A percentile compares a stretch with the other conserved stretches of the same genome.
These are phyloP conservation scores for Lates japonicus DNA, from an alignment of 2,797 vertebrate genomes.

Conservation along the genomic window DNA sequence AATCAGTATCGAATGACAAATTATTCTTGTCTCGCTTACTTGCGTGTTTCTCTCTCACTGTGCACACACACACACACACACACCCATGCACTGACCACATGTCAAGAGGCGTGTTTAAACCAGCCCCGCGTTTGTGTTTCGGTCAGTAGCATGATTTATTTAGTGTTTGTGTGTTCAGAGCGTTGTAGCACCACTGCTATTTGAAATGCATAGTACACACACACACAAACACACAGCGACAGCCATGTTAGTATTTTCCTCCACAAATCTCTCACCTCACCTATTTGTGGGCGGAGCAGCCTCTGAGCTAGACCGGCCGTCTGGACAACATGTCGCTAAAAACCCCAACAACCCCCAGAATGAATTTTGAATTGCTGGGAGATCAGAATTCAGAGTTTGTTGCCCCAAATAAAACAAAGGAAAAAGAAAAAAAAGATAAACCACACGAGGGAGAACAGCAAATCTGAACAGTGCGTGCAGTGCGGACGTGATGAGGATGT, in stretches of 20 bases:
- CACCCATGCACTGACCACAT: neutral
- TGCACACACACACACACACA: neutral
- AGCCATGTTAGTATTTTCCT: conserved; percentile 32
- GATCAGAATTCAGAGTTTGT: conserved; percentile 54
- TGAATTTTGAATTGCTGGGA: conserved; percentile 26
- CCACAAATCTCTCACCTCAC: neutral
- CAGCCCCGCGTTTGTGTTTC: neutral
- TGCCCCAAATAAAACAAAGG: neutral
- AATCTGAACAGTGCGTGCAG: conserved; percentile 22
- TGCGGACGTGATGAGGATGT: neutral
- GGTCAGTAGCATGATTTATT: conserved; percentile 49
- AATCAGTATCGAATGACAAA: conserved; percentile 10
- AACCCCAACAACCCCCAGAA: neutral
- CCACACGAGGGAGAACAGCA: neutral
- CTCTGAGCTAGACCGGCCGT: conserved; percentile 22
- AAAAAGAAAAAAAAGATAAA: conserved; percentile 7
- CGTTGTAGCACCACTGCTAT: neutral
- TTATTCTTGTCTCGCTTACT: neutral
- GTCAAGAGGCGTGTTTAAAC: neutral
- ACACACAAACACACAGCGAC: neutral
- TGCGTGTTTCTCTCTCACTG: no score
- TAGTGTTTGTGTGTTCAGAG: conserved; percentile 12
- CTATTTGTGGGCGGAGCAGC: neutral
- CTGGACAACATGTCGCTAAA: neutral
- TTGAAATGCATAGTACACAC: conserved; percentile 14